Percentiles rank a stretch among this genome's conserved stretches.
Evolutionary conservation across 53 echinoderm and acorn worm species (phyloP).

Genomic region (Henricia sp.): DNA sequence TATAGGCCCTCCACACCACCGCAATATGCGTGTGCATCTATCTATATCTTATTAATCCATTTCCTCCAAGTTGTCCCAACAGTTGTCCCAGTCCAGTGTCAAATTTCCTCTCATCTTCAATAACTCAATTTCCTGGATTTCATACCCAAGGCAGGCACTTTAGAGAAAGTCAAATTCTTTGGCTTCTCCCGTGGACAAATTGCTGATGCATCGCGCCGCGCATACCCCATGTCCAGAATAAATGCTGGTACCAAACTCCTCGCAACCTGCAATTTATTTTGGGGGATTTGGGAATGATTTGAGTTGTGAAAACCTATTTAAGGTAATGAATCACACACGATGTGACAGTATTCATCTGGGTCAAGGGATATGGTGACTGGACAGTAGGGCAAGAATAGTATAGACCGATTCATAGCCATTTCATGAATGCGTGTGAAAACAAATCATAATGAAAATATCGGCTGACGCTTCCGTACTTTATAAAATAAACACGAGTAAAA

Average conservation of each 20-base stretch:
- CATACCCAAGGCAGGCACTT: constrained; percentile 59
- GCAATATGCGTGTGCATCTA: constrained; percentile 34
- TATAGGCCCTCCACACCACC: constrained; percentile 21
- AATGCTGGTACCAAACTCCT: constrained; percentile 15
- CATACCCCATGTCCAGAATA: constrained; percentile 1
- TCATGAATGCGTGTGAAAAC: not conserved
- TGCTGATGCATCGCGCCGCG: constrained; percentile 13
- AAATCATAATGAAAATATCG: not conserved
- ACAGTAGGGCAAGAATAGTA: not conserved
- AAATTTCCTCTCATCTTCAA: constrained; percentile 61
- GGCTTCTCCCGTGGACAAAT: not conserved
- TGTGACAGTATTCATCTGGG: not conserved
- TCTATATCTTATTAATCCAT: constrained; percentile 64
- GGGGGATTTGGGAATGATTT: constrained; percentile 15
- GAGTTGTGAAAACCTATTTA: constrained; percentile 25
- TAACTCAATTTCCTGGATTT: constrained; percentile 62
- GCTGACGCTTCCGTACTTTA: not conserved
- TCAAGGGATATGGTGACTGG: not conserved
- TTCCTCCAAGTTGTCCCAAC: constrained; percentile 57
- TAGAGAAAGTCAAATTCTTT: constrained; percentile 40
- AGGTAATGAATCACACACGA: constrained; percentile 47
- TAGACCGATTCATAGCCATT: not conserved
- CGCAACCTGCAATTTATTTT: constrained; percentile 9
- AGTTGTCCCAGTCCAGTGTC: constrained; percentile 55
- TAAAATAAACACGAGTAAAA: not conserved